These are phyloP conservation scores for Apis florea DNA, from an alignment of 1,140 invertebrate genomes.

Conservation along the genomic window DNA sequence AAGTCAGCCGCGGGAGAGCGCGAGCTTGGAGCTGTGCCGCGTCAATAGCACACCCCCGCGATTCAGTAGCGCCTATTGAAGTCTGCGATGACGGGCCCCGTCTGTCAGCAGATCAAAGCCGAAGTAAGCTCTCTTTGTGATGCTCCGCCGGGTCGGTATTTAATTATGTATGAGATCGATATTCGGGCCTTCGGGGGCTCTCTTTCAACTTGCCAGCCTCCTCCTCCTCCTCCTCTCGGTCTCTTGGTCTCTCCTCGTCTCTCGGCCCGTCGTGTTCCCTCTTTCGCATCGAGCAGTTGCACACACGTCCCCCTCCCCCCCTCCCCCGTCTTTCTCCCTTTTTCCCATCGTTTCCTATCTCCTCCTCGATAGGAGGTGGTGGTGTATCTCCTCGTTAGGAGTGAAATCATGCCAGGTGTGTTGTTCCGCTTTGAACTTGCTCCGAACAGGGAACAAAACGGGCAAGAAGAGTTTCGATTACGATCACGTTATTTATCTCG, in stretches of 20 bases:
- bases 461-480: too few species aligned
- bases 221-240: constrained; percentile 15
- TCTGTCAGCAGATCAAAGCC: constrained; percentile 80
- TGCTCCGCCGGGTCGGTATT: constrained; percentile 78
- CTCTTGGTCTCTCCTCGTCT: neutral
- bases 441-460: neutral
- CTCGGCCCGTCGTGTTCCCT: constrained; percentile 27
- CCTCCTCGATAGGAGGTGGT: constrained; percentile 26
- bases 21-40: constrained; percentile 33
- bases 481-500: too few species aligned
- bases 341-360: constrained; percentile 4
- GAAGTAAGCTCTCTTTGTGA: constrained; percentile 79
- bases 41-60: constrained; percentile 66
- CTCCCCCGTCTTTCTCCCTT: neutral
- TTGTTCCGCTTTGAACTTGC: neutral
- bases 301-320: neutral
- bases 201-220: constrained; percentile 51
- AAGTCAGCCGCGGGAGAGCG: constrained; percentile 29
- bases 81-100: constrained; percentile 78
- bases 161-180: constrained; percentile 80
- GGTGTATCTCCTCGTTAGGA: constrained; percentile 43
- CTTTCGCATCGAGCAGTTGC: neutral
- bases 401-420: constrained; percentile 37
- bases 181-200: constrained; percentile 75
- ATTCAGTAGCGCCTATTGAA: constrained; percentile 74